phyloP scores from a whole-genome alignment of 2,888 invertebrate genomes.

The Drosophila incognita region DNA sequence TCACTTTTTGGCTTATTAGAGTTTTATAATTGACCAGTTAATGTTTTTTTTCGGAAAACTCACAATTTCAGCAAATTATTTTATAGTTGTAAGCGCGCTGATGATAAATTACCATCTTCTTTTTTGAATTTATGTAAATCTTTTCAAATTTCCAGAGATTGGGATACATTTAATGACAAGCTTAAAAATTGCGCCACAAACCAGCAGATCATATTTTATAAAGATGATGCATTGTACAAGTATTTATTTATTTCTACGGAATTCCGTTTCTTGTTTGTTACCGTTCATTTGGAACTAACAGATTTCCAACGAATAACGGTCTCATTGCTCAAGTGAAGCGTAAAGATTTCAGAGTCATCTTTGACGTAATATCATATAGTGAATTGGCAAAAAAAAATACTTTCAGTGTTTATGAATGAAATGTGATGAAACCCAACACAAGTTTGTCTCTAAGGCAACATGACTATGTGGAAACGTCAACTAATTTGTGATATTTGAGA shows the following conservation, averaged over 20 bases:
- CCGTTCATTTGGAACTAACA: constrained; percentile 4
- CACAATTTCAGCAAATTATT: background rate
- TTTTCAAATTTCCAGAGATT: background rate
- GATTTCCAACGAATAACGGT: background rate
- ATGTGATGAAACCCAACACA: constrained; percentile 2
- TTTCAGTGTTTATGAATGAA: constrained; percentile 17
- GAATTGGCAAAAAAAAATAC: constrained; percentile 29
- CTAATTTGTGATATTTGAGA: constrained; percentile 47
- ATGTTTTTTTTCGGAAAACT: background rate
- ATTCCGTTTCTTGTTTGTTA: background rate
- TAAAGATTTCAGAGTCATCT: constrained; percentile 19
- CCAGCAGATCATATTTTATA: background rate
- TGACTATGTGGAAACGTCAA: constrained; percentile 30
- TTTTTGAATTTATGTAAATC: background rate
- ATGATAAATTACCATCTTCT: background rate
- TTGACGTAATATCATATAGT: constrained; percentile 24
- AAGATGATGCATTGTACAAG: background rate
- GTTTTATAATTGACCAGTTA: background rate
- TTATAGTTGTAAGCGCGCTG: background rate
- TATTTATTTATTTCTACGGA: background rate
- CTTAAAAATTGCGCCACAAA: background rate
- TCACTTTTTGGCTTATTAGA: background rate
- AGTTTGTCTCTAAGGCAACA: constrained; percentile 10
- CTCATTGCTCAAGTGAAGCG: background rate
- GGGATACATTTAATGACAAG: background rate